Evolutionary conservation across 2,113 vertebrate species (phyloP), one percentile per base, ranked within the genome.

Genomic region (Menura novaehollandiae): DNA sequence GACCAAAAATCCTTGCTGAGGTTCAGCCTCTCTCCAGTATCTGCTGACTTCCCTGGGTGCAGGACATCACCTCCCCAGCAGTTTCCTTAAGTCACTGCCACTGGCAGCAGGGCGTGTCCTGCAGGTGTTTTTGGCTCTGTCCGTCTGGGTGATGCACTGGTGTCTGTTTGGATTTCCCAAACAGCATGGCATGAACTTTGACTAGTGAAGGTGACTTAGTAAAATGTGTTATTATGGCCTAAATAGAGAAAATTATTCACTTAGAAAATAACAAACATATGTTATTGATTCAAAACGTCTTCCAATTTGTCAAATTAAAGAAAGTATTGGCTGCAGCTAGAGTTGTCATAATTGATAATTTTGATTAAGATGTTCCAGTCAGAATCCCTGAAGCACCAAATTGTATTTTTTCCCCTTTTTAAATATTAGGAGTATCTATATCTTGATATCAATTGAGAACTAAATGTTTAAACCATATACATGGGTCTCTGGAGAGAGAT

Each of bases 231-330:
- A 85, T 94, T 92, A 35, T 77, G 80, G 67, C 75, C 67, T 93
- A 93, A 93, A 91, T 88, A 66, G 58, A 93, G 79, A 83, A 74
- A 73, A 80, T 76, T 76, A 64, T 46, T 88, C 53, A 62, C 35
- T 76, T 73, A 33, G 49, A 88, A 90, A 95, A 88, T 83, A 73
- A 37, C n/a, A 72, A 68, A n/a, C 71, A 30, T 41, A 24, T 73
- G 51, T 75, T 85, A n/a, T 46, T 69, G 49, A 90, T 90, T 88
- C 28, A 49, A 94, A 94, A 69, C 9, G 2, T 93, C 82, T 90
- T 86, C 63, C 39, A 56, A 1, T 90, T 83, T 53, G 67, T 92
- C 71, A 46, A 82, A 53, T 76, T 73, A 41, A 63, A 63, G 46
- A 32, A 85, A 86, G 37, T 15, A 27, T 43, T 73, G 55, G 23